Evolutionary conservation across 1,140 invertebrate genomes (phyloP), one percentile per base, ranked within the genome.

Genomic region (Oedothorax gibbosus): DNA sequence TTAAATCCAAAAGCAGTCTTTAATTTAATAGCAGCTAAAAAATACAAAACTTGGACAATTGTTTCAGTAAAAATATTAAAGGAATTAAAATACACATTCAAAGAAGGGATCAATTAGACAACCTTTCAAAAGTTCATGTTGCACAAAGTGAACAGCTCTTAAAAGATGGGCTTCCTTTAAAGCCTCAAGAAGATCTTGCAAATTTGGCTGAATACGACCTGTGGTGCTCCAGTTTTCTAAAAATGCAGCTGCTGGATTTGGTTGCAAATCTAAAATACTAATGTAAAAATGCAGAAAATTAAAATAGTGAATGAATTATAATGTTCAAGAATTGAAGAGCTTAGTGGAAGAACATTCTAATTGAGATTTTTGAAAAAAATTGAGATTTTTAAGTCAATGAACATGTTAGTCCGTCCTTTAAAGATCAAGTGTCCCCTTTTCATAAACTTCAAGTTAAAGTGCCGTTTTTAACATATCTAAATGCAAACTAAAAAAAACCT

Each of bases 221-320:
- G 20, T 72, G n/a, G 83, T 87, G 18, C 64, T 56, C 88, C 88
- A 88, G 50, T 86, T 79, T 75, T 87, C 75, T 11, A 88, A 57
- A 20, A 88, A 65, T 11, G 86, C 86, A 73, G 84, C 62, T 21
- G 85, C 77, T 12, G 88, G 86, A 21, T 53, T 81, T 50, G 57
- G 21, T 56, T 87, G 76, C 9, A 62, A 71, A 56, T 88, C 75
- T 68, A 86, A 68, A 18, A 57, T 56, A 18, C 85, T 86, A 49
- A 2, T 18, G 65, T 12, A 2, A 78, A 76, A 15, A 11, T 60
- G n/a, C 11, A 76, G 7, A 60, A 62, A 14, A 60, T 76, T 15
- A 60, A 9, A 76, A 57, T 7, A 60, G n/a, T 12, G 12, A 60
- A 60, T 60, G n/a, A n/a, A 60, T 14, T 60, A n/a, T 15, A n/a